Base-by-base conservation (phyloP, 2,797 vertebrate species). In the Stomatorhinus walkeri region DNA sequence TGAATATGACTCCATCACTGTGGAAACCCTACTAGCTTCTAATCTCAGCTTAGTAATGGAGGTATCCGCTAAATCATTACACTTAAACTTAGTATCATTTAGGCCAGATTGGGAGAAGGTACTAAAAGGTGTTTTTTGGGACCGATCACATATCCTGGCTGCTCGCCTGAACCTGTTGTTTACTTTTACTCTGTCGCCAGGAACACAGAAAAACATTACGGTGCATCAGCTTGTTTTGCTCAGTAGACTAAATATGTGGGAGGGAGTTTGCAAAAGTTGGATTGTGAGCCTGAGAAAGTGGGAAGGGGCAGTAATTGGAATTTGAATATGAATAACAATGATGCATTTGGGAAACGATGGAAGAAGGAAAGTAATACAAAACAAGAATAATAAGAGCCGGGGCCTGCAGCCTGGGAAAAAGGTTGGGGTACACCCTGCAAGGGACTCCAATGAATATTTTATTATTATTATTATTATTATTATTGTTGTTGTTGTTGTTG, bases 181-280 rank as follows among this genome's bases (percentile, higher is more conserved):
- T 22, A 59, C 6, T 2, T 22, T 85, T 85, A 54, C 49, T 14
- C 49, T 24, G 49, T 85, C 10, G 24, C 28, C 48, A 86, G 9
- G 54, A 51, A 51, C 84, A 76, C 19, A 76, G 8, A 72, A 28
- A 72, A 28, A 68, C 36, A 36, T 36, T 1, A 46, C 6, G 51
- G 43, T 43, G 49, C 12, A 7, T 49, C 40, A 59, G 85, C 52
- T 87, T 24, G 49, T 51, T 52, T 16, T 68, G 79, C 22, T 36
- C 88, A 68, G 40, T 43, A 86, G 56, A 36, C 56, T 85, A 59
- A 59, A 36, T 52, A 36, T 2, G 87, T 87, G 90, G 46, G 87
- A 0, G 40, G 54, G 46, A 43, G 72, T 79, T 72, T 83, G 22
- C 88, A 89, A 85, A 72, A 88, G 88, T 87, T 36, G n/a, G 12